Percentiles rank a stretch among this genome's conserved stretches.
phyloP scores from a whole-genome alignment of 2,113 vertebrate species.

The Chaetodon trifascialis region DNA sequence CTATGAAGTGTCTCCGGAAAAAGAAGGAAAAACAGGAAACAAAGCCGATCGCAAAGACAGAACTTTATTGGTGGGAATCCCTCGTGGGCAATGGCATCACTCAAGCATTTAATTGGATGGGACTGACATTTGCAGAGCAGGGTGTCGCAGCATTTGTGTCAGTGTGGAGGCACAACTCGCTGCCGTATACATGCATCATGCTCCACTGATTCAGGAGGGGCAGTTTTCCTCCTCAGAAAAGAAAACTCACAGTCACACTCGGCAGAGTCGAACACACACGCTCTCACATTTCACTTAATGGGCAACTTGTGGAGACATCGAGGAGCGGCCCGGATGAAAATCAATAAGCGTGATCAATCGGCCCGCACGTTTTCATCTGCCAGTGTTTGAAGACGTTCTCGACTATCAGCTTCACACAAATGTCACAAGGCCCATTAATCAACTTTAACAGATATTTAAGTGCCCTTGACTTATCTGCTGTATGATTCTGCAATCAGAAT shows the following conservation, averaged over 20 bases:
- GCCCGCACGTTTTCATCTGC: slow-evolving; percentile 46
- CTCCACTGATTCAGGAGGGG: slow-evolving; percentile 65
- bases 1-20: slow-evolving; percentile 28
- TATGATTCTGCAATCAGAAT: slow-evolving; percentile 69
- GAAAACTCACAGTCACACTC: slow-evolving; percentile 50
- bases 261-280: slow-evolving; percentile 36
- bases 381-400: slow-evolving; percentile 38
- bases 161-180: slow-evolving; percentile 58
- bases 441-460: slow-evolving; percentile 73
- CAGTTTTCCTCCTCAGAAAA: slow-evolving; percentile 31
- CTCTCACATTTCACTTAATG: slow-evolving; percentile 71
- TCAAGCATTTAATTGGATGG: slow-evolving; percentile 78
- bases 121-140: slow-evolving; percentile 81
- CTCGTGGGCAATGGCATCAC: slow-evolving; percentile 69
- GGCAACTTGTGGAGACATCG: slow-evolving; percentile 62
- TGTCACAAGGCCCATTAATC: slow-evolving; percentile 75
- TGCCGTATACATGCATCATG: slow-evolving; percentile 66
- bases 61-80: slow-evolving; percentile 65
- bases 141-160: slow-evolving; percentile 73
- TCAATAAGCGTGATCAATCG: slow-evolving; percentile 76
- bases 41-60: slow-evolving; percentile 65
- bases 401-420: slow-evolving; percentile 72
- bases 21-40: slow-evolving; percentile 42
- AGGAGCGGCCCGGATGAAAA: slow-evolving; percentile 63
- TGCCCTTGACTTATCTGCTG: slow-evolving; percentile 56